Base-by-base conservation (phyloP, 2,888 invertebrate genomes). In the Chironomus tentans region DNA sequence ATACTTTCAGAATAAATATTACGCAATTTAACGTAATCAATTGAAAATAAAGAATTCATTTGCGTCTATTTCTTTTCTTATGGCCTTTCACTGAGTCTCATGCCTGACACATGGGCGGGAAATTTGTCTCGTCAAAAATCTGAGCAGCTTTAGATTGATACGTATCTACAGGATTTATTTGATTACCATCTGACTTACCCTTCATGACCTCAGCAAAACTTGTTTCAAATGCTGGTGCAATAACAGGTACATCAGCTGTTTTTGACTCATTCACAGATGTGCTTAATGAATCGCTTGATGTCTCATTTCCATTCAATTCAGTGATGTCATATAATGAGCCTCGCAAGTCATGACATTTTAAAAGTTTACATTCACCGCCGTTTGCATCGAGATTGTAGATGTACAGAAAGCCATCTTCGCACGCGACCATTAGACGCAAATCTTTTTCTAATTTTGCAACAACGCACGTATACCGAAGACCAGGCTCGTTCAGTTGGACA, bases 391-490 rank as follows among this genome's bases (percentile, higher is more conserved):
- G 83, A 28, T 84, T 82, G 77, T 84, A 82, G 22, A 84, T 82
- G 69, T 84, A 84, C 70, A 84, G 79, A 65, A 84, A 84, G 6
- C 84, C 84, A 78, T 84, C 84, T 78, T 84, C 83, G 76, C 83
- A 83, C 4, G 83, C 84, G 38, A 84, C 81, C 75, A 84, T 78
- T 69, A 84, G 77, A 6, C 82, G 81, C 15, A 82, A 78, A 77
- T 84, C 81, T 74, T 83, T 84, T 76, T 83, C 81, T 7, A 84
- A 78, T 7, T 81, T 82, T 5, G 82, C 80, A 78, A 84, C 76
- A 2, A 82, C 83, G 77, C 84, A 84, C 1, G 82, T 80, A 78
- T 84, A 82, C 76, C 79, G 81, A 2, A 84, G 79, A 0, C 84
- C 84, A 0, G 83, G 81, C 76, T 84, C 83, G 2, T 81, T 80